A percentile compares a stretch with the other conserved stretches of the same genome.
Conservation (phyloP, 1,140 invertebrate genomes). For the Caligus rogercresseyi region DNA sequence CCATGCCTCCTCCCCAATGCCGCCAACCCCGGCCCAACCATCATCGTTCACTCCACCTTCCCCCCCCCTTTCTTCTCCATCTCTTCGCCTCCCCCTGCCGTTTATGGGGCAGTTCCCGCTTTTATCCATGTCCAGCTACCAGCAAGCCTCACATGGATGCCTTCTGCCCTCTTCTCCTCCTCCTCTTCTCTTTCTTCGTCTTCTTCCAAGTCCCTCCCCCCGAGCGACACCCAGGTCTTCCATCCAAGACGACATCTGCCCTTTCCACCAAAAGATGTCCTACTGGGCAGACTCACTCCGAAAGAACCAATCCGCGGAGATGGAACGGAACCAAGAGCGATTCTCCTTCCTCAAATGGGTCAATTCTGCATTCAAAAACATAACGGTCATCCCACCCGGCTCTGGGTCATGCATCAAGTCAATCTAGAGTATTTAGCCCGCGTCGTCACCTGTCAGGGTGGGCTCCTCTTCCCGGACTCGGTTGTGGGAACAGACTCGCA, state of each 20-base stretch:
- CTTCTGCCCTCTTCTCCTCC: not conserved
- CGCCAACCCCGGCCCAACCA: not conserved
- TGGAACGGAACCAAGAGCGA: constrained; percentile 37
- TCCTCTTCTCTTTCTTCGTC: too few species aligned
- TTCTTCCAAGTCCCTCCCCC: constrained; percentile 9
- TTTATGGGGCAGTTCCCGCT: not conserved
- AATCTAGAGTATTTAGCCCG: constrained; percentile 36
- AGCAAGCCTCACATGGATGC: not conserved
- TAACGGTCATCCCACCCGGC: constrained; percentile 38
- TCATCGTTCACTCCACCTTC: not conserved
- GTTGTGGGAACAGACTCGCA: constrained; percentile 41
- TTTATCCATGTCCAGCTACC: not conserved
- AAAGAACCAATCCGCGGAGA: constrained; percentile 35
- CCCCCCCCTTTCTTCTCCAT: not conserved
- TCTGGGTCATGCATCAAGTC: constrained; percentile 40
- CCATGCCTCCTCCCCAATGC: not conserved
- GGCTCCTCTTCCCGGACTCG: constrained; percentile 37
- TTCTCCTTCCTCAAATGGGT: constrained; percentile 38
- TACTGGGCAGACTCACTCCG: constrained; percentile 30
- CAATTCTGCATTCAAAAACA: constrained; percentile 35
- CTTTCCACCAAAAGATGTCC: constrained; percentile 32
- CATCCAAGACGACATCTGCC: constrained; percentile 32
- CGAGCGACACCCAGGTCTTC: constrained; percentile 25
- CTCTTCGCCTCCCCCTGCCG: not conserved
- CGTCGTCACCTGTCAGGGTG: constrained; percentile 31